Evolutionary conservation across 2,113 vertebrate genomes (phyloP).

Genomic region (Cinclus mexicanus): DNA sequence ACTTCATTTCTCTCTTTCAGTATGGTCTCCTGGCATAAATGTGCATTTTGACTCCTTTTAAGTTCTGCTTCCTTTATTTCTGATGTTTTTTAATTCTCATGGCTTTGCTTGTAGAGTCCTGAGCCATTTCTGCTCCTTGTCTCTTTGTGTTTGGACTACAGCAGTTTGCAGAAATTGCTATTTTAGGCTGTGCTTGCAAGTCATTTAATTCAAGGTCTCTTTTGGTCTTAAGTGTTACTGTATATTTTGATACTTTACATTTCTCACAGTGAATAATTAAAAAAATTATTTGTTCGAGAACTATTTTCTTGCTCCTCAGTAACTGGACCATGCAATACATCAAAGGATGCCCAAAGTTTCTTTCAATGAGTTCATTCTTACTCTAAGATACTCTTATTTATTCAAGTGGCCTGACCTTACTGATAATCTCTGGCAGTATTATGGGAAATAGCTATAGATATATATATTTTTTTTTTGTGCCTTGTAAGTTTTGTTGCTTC

Average conservation of each 20-base stretch:
- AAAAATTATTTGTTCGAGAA: not conserved
- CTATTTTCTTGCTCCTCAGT: not conserved
- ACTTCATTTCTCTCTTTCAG: not conserved
- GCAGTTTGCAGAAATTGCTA: not conserved
- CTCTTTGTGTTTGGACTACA: not conserved
- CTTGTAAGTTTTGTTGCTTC: not conserved
- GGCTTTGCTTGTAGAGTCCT: not conserved
- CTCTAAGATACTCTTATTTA: not conserved
- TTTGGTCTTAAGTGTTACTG: not conserved
- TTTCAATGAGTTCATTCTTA: not conserved
- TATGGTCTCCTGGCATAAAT: not conserved
- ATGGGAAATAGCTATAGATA: not conserved
- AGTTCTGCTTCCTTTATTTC: not conserved
- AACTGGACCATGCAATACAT: not conserved
- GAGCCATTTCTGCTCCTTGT: not conserved
- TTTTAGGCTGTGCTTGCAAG: not conserved
- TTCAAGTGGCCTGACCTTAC: not conserved
- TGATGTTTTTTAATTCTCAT: not conserved
- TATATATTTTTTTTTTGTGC: not conserved
- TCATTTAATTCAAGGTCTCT: not conserved
- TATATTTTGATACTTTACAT: not conserved
- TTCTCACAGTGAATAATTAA: not conserved
- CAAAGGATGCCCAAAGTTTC: not conserved
- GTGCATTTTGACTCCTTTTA: not conserved
- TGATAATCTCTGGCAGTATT: not conserved